Percentiles rank a stretch among this genome's conserved stretches.
Conservation (phyloP, 2,797 vertebrate species). For the Dromococcyx pavoninus region DNA sequence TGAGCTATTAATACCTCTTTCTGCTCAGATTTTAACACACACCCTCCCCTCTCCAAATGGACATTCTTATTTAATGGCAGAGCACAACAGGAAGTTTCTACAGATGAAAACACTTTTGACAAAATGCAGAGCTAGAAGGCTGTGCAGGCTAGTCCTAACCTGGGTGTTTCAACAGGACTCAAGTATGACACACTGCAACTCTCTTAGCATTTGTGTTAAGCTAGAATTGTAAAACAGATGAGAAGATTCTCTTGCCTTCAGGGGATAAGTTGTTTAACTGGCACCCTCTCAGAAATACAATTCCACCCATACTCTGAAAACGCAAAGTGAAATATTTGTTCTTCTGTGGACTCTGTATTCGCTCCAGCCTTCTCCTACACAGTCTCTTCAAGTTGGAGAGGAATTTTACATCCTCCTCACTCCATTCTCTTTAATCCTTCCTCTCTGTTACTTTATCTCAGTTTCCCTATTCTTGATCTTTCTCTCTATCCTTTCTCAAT, state of each 20-base stretch:
- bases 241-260: background rate
- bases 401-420: background rate
- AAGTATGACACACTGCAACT: background rate
- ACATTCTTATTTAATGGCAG: background rate
- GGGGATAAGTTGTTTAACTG: background rate
- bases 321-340: background rate
- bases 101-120: background rate
- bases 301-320: background rate
- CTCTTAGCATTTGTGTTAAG: background rate
- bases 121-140: background rate
- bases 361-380: background rate
- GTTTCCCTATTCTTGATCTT: background rate
- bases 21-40: background rate
- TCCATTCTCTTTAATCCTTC: background rate
- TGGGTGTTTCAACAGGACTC: background rate
- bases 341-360: background rate
- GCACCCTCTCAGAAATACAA: background rate
- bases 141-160: background rate
- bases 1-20: background rate
- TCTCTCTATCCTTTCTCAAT: background rate
- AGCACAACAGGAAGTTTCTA: background rate
- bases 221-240: background rate
- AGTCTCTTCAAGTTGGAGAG: background rate
- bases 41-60: accelerated
- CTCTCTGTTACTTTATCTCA: background rate